phyloP scores from a whole-genome alignment of 2,113 vertebrate species.

The Otus sunia region DNA sequence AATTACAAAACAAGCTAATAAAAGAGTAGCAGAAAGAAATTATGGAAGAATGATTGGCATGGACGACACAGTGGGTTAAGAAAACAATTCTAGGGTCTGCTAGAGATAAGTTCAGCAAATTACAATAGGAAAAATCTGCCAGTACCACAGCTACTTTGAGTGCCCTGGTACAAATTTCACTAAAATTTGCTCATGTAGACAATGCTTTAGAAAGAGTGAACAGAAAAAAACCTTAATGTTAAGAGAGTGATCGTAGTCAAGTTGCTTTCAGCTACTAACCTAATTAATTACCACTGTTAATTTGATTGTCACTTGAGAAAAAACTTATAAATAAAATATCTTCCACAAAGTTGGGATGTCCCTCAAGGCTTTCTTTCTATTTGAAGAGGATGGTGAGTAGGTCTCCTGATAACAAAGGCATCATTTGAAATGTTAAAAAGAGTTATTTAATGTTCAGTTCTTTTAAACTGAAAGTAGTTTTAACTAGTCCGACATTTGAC shows the following conservation, averaged over 20 bases:
- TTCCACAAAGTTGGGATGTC: not conserved
- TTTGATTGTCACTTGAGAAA: constrained; percentile 1
- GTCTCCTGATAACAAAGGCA: constrained; percentile 11
- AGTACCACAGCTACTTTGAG: not conserved
- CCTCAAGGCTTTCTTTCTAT: not conserved
- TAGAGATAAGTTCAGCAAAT: not conserved
- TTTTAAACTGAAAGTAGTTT: not conserved
- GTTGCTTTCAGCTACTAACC: not conserved
- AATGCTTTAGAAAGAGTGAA: not conserved
- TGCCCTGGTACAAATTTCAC: not conserved
- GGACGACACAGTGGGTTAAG: not conserved
- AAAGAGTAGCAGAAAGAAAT: not conserved
- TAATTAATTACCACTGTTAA: constrained; percentile 20
- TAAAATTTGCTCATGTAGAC: not conserved
- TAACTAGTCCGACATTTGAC: not conserved
- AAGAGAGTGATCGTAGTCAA: not conserved
- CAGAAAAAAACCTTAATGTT: not conserved
- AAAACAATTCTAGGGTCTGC: not conserved
- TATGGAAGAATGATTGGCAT: not conserved
- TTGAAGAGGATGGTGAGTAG: not conserved
- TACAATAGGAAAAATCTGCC: not conserved
- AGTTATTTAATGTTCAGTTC: not conserved
- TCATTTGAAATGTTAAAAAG: constrained; percentile 8
- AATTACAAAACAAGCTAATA: not conserved
- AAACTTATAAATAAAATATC: constrained; percentile 20